A percentile compares a stretch with the other conserved stretches of the same genome.
Conservation (phyloP, 2,888 invertebrate species). For the Sinopyrophorus schimmeli region DNA sequence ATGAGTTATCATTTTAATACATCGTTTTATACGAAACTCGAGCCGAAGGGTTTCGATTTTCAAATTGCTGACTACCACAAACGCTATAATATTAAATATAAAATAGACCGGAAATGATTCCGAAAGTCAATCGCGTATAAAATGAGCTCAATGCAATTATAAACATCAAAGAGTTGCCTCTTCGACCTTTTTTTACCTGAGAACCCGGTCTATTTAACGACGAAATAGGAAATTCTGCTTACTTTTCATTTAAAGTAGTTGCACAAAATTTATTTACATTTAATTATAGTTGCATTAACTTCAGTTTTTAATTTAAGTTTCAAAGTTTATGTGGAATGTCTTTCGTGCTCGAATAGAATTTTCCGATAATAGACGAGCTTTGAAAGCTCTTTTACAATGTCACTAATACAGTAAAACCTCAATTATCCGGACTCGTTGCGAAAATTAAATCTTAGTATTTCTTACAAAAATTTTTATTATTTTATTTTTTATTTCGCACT, state of each 20-base stretch:
- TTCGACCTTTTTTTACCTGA: neutral
- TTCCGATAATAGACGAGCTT: no score
- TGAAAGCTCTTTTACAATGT: no score
- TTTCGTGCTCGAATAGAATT: no score
- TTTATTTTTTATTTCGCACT: no score
- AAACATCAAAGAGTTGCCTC: constrained; percentile 1
- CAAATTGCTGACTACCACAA: constrained; percentile 3
- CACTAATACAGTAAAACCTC: no score
- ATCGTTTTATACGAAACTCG: no score
- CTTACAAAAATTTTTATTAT: no score
- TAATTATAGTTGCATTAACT: constrained; percentile 5
- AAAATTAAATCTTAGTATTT: no score
- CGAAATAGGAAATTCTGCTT: neutral
- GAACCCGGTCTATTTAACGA: no score
- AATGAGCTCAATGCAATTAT: constrained; percentile 10
- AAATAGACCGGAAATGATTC: constrained; percentile 2
- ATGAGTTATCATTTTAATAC: constrained; percentile 11
- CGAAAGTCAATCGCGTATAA: constrained; percentile 9
- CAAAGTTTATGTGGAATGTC: no score
- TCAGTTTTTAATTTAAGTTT: constrained; percentile 8
- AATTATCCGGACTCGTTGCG: no score
- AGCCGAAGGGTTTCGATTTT: no score
- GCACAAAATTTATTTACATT: constrained; percentile 4
- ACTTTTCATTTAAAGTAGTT: constrained; percentile 2
- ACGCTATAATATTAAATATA: constrained; percentile 7